Evolutionary conservation across 2,888 invertebrate species (phyloP).

Genomic region (Cataglyphis albicans): DNA sequence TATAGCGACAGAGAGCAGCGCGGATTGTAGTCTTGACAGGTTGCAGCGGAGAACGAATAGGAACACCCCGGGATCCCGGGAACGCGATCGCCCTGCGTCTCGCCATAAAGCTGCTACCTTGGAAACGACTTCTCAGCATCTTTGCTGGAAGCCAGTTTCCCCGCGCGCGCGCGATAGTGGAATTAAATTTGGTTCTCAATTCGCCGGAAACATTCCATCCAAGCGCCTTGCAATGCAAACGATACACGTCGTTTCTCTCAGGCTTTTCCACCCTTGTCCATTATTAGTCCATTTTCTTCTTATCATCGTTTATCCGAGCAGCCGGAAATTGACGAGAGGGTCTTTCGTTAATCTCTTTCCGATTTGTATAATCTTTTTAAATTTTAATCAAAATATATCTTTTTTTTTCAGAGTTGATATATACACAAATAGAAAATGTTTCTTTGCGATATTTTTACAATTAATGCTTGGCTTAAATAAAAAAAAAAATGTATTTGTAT

Average conservation of each 20-base stretch:
- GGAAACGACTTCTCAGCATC: slow-evolving; percentile 54
- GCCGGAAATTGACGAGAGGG: not conserved
- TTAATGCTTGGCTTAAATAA: not conserved
- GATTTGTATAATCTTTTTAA: not conserved
- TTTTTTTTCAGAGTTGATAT: not conserved
- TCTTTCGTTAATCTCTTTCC: not conserved
- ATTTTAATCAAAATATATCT: not conserved
- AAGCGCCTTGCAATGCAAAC: slow-evolving; percentile 29
- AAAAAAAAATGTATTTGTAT: not conserved
- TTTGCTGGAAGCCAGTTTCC: slow-evolving; percentile 28
- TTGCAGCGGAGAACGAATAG: slow-evolving; percentile 74
- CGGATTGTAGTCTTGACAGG: slow-evolving; percentile 76
- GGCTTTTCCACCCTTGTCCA: not conserved
- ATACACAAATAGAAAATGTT: not conserved
- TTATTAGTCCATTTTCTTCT: not conserved
- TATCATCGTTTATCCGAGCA: not conserved
- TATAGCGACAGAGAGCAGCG: slow-evolving; percentile 64
- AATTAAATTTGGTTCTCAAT: slow-evolving; percentile 66
- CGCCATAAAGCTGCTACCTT: slow-evolving; percentile 71
- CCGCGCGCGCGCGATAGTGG: slow-evolving; percentile 24
- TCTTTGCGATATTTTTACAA: not conserved
- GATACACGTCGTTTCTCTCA: not conserved
- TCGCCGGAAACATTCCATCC: slow-evolving; percentile 37
- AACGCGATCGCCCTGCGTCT: slow-evolving; percentile 42
- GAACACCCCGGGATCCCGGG: slow-evolving; percentile 71